Conservation (phyloP, 2,113 vertebrate genomes). For the Hippocampus barbouri region DNA sequence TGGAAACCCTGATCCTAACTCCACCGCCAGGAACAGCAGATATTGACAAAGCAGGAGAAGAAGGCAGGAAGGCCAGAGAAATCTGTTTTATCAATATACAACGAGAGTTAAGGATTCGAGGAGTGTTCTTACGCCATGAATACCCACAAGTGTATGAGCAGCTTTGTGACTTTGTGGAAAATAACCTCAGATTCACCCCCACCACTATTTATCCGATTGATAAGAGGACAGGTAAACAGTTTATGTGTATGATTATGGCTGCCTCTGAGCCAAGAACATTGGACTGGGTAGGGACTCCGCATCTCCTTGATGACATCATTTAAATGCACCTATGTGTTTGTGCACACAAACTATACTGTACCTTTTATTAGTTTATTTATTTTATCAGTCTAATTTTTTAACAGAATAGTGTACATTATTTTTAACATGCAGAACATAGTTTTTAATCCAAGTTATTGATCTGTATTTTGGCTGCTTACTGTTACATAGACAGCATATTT, state of each 20-base stretch:
- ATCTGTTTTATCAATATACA: slow-evolving; percentile 98
- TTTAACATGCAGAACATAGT: slow-evolving; percentile 41
- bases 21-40: slow-evolving; percentile 90
- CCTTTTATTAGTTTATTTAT: slow-evolving; percentile 66
- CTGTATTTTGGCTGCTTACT: slow-evolving; percentile 28
- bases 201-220: slow-evolving; percentile 97
- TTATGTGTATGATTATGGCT: slow-evolving; percentile 99
- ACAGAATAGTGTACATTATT: slow-evolving; percentile 47
- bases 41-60: slow-evolving; percentile 90
- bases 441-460: slow-evolving; percentile 58
- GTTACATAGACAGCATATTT: slow-evolving; percentile 29
- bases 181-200: slow-evolving; percentile 91
- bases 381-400: slow-evolving; percentile 66
- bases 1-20: slow-evolving; percentile 95
- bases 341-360: slow-evolving; percentile 50
- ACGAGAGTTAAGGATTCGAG: slow-evolving; percentile 89
- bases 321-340: slow-evolving; percentile 72
- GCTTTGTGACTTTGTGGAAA: slow-evolving; percentile 96
- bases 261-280: slow-evolving; percentile 94
- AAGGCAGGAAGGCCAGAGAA: slow-evolving; percentile 88
- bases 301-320: slow-evolving; percentile 95
- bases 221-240: slow-evolving; percentile 95
- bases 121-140: slow-evolving; percentile 94
- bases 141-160: slow-evolving; percentile 91
- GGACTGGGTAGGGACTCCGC: slow-evolving; percentile 96